Conservation (phyloP, 2,888 invertebrate species). For the Drosophila sordidula region DNA sequence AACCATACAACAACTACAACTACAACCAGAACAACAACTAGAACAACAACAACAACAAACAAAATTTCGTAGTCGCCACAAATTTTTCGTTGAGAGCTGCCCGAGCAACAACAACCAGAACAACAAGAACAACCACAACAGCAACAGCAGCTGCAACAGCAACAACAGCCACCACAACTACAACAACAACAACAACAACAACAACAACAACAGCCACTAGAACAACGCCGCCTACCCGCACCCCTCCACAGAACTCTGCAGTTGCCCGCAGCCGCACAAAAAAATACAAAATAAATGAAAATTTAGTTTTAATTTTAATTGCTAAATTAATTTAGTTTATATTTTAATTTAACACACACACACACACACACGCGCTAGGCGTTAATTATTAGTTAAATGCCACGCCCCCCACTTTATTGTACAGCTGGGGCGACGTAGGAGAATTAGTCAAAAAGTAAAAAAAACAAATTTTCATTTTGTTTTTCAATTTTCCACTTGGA, state of each 20-base stretch:
- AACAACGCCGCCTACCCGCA: slow-evolving; percentile 28
- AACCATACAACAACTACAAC: slow-evolving; percentile 35
- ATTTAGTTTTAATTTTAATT: slow-evolving; percentile 54
- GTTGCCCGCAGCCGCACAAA: slow-evolving; percentile 34
- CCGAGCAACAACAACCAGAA: slow-evolving; percentile 46
- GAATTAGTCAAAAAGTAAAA: slow-evolving; percentile 23
- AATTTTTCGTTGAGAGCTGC: slow-evolving; percentile 78
- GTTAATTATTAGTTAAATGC: slow-evolving; percentile 67
- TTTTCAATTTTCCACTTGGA: not conserved
- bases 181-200: slow-evolving; percentile 23
- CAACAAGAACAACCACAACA: slow-evolving; percentile 22
- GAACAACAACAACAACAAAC: slow-evolving; percentile 41
- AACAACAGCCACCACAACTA: slow-evolving; percentile 30
- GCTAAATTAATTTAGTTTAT: slow-evolving; percentile 52
- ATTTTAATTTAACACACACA: slow-evolving; percentile 38
- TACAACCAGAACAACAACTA: slow-evolving; percentile 40
- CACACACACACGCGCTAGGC: slow-evolving; percentile 38
- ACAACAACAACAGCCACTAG: slow-evolving; percentile 26
- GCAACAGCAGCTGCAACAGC: slow-evolving; percentile 13
- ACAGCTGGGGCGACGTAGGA: slow-evolving; percentile 27
- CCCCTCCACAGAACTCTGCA: slow-evolving; percentile 4
- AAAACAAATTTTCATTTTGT: slow-evolving; percentile 8
- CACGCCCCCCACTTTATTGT: slow-evolving; percentile 40
- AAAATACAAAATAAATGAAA: slow-evolving; percentile 19
- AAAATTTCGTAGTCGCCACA: slow-evolving; percentile 73